A percentile compares a stretch with the other conserved stretches of the same genome.
Evolutionary conservation across 2,113 vertebrate genomes (phyloP).

Genomic region (Nothobranchius kuhntae): DNA sequence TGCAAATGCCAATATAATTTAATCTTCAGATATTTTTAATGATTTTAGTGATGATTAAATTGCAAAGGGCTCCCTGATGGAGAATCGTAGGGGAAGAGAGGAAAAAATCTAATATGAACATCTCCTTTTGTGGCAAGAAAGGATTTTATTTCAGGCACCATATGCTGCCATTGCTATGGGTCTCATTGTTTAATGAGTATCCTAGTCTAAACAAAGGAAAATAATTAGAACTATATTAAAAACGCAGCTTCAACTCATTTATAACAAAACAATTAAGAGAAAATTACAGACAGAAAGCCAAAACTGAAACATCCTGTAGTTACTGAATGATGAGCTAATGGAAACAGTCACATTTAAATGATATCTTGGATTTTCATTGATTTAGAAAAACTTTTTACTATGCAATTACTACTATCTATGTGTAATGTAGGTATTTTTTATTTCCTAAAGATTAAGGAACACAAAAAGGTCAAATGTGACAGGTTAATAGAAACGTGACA

Average conservation of each 20-base stretch:
- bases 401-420: no score
- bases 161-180: constrained; percentile 62
- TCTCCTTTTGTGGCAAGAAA: constrained; percentile 80
- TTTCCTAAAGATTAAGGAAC: constrained; percentile 52
- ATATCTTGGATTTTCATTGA: constrained; percentile 1
- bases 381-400: background rate
- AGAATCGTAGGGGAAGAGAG: constrained; percentile 77
- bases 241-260: constrained; percentile 28
- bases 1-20: constrained; percentile 88
- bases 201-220: constrained; percentile 66
- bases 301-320: background rate
- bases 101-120: constrained; percentile 81
- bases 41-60: constrained; percentile 87
- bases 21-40: constrained; percentile 88
- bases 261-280: constrained; percentile 29
- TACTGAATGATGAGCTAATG: constrained; percentile 1
- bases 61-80: constrained; percentile 83
- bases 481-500: no score
- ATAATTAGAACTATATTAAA: constrained; percentile 57
- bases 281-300: background rate
- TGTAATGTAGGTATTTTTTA: background rate
- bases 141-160: constrained; percentile 77
- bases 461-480: constrained; percentile 43
- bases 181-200: constrained; percentile 71
- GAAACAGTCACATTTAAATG: constrained; percentile 2